Base-by-base conservation (phyloP, 2,113 vertebrate species). In the Callopanchax toddi region DNA sequence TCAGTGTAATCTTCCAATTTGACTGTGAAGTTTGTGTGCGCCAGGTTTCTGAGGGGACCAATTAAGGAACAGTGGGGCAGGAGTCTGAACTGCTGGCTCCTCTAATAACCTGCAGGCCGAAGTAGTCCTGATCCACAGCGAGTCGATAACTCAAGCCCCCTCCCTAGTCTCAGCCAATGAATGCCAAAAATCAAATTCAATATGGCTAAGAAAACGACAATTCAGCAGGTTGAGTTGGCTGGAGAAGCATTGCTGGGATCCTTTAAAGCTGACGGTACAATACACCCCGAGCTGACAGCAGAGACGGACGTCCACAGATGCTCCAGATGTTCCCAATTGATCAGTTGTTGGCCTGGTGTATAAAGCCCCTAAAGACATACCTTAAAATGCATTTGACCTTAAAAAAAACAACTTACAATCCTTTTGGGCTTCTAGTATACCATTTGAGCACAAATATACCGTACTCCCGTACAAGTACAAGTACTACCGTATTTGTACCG, bases 1-100 rank as follows among this genome's bases (percentile, higher is more conserved):
- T 49, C 71, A 25, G 58, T 48, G 49, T 81, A 80, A 88, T 88
- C 74, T 80, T 76, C 42, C 77, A 74, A 2, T 57, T 68, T 46
- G 78, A 85, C 58, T 61, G 71, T 57, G 51, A 81, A 67, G 80
- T 80, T 73, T 79, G 74, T 67, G 62, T 65, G 58, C 46, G 12
- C 66, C 16, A 13, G 18, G 55, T 57, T 68, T 78, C 82, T 81
- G 74, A 69, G 73, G 84, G 81, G 85, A 86, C 88, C 87, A 90
- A 91, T 89, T 89, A 89, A 74, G 50, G 75, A 66, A 26, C 60
- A 29, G 63, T 25, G 55, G 66, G 78, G 58, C 66, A 67, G 66
- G 68, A 77, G 77, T 67, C 67, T 72, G 84, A 83, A 76, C 76
- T 57, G 53, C 70, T 73, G 60, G 74, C 67, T 78, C 71, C 67